Evolutionary conservation across 2,797 vertebrate species (phyloP).

Genomic region (Bryconaethiops microstoma): DNA sequence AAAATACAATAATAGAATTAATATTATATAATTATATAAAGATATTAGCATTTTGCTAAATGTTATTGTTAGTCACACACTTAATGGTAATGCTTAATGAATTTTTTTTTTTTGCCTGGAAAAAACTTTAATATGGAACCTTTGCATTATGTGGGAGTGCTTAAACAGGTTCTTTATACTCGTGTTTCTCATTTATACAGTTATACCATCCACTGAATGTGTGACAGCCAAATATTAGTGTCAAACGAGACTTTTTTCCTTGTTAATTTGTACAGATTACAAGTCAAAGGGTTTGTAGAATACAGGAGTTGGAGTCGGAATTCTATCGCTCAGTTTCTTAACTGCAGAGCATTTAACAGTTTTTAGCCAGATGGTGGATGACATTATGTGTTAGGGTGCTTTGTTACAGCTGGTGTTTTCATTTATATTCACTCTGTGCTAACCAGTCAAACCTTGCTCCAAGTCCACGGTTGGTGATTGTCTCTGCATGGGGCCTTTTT

Average conservation of each 20-base stretch:
- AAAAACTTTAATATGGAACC: too few species aligned
- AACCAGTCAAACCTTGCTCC: constrained; percentile 21
- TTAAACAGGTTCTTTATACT: too few species aligned
- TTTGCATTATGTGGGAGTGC: too few species aligned
- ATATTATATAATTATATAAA: too few species aligned
- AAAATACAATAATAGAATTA: too few species aligned
- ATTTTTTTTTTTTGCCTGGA: too few species aligned
- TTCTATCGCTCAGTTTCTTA: background rate
- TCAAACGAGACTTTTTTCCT: background rate
- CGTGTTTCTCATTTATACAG: too few species aligned
- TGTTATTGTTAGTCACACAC: too few species aligned
- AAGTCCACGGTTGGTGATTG: constrained; percentile 14
- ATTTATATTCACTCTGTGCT: constrained; percentile 24
- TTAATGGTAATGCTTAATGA: too few species aligned
- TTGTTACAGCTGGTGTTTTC: constrained; percentile 18
- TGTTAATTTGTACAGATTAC: background rate
- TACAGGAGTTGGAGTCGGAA: background rate
- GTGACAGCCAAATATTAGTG: background rate
- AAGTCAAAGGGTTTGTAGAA: background rate
- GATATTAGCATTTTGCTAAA: too few species aligned
- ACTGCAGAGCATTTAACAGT: background rate
- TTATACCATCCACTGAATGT: background rate
- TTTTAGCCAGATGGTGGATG: constrained; percentile 18
- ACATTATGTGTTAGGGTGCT: background rate
- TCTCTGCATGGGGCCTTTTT: constrained; percentile 18